Percentiles rank a stretch among this genome's conserved stretches.
These are phyloP conservation scores for Pachypsylla venusta DNA, from an alignment of 1,140 invertebrate species.

Conservation along the genomic window DNA sequence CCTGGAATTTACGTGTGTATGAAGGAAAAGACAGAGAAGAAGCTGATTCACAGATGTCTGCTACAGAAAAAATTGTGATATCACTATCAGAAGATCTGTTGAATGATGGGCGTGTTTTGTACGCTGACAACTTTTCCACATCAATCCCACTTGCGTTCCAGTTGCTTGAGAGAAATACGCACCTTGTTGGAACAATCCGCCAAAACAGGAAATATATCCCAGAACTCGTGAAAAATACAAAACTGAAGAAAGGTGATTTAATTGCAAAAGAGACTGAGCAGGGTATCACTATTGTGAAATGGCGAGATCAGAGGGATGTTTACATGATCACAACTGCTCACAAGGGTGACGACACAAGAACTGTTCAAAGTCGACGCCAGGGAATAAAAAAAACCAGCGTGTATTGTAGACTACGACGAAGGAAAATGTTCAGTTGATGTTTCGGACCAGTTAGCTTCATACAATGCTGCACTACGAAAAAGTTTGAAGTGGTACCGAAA, in stretches of 20 bases:
- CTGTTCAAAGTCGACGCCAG: constrained; percentile 11
- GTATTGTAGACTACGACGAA: constrained; percentile 29
- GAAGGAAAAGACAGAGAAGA: too few species aligned
- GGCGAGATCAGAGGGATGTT: constrained; percentile 24
- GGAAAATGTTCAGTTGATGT: constrained; percentile 29
- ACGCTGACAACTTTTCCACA: constrained; percentile 33
- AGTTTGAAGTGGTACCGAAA: constrained; percentile 30
- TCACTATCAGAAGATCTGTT: constrained; percentile 18
- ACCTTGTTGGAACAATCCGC: constrained; percentile 25
- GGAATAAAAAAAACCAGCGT: constrained; percentile 24
- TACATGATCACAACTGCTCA: constrained; percentile 20
- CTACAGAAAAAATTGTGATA: too few species aligned
- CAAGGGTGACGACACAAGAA: constrained; percentile 15
- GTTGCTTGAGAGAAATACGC: constrained; percentile 27
- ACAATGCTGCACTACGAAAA: constrained; percentile 27
- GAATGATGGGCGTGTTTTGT: constrained; percentile 29
- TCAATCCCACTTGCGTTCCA: constrained; percentile 25
- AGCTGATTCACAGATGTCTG: too few species aligned
- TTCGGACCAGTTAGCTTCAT: constrained; percentile 29
- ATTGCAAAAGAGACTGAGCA: constrained; percentile 13
- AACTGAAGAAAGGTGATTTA: too few species aligned
- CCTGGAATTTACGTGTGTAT: too few species aligned
- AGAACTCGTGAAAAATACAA: constrained; percentile 7
- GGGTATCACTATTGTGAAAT: constrained; percentile 22
- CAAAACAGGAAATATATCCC: too few species aligned